phyloP scores from a whole-genome alignment of 1,140 invertebrate genomes.

The Drosophila orena region DNA sequence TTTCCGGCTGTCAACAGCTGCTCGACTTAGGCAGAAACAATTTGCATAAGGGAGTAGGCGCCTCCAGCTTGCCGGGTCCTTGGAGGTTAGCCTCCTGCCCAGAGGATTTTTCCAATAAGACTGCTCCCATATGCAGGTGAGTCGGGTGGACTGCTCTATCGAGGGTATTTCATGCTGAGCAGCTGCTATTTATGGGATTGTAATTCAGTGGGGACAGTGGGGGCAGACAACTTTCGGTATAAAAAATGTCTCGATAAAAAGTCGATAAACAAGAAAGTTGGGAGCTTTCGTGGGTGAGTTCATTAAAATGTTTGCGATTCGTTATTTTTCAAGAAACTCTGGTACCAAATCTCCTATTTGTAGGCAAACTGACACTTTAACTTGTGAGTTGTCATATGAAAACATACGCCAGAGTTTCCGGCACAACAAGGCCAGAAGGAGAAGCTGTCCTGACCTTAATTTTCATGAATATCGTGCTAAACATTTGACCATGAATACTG shows the following conservation, averaged over 20 bases:
- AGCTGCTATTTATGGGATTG: constrained; percentile 50
- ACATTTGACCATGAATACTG: constrained; percentile 53
- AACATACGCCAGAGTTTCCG: constrained; percentile 45
- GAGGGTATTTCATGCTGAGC: constrained; percentile 28
- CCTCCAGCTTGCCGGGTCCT: constrained; percentile 17
- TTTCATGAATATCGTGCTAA: constrained; percentile 48
- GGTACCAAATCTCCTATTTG: neutral
- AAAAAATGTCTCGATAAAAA: constrained; percentile 41
- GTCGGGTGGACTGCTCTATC: constrained; percentile 17
- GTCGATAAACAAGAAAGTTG: constrained; percentile 27
- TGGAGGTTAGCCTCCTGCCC: neutral
- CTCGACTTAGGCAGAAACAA: constrained; percentile 34
- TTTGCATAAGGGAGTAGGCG: constrained; percentile 44
- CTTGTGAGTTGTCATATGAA: constrained; percentile 50
- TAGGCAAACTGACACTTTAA: constrained; percentile 5
- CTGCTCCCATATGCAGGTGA: constrained; percentile 38
- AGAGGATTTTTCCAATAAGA: constrained; percentile 2
- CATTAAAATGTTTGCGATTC: neutral
- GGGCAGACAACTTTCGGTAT: neutral
- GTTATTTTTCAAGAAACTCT: neutral
- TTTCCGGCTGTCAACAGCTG: constrained; percentile 34
- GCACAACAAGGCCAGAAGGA: constrained; percentile 9
- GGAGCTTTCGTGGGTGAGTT: neutral
- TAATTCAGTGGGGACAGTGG: constrained; percentile 30
- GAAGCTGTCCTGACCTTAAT: constrained; percentile 41